Evolutionary conservation across 2,797 vertebrate genomes (phyloP).

Genomic region (Spea hammondii): DNA sequence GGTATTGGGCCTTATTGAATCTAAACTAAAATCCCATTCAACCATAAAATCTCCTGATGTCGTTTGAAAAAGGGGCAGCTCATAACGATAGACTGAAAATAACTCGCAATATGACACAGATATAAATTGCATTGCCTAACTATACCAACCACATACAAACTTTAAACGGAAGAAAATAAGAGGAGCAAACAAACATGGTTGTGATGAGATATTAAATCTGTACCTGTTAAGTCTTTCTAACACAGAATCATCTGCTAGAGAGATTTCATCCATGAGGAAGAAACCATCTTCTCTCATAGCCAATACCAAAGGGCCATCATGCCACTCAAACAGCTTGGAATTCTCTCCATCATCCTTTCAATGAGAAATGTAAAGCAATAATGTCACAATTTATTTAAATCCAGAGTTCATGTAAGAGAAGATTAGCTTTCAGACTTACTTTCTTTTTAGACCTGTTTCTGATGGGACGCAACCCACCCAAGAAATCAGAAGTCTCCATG

Average conservation of each 20-base stretch:
- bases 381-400: no score
- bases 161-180: no score
- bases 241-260: conserved; percentile 94
- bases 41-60: no score
- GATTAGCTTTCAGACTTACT: conserved; percentile 64
- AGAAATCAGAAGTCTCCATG: conserved; percentile 95
- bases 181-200: neutral
- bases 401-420: neutral
- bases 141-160: no score
- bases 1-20: no score
- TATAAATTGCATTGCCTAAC: no score
- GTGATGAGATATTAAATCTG: neutral
- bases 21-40: no score
- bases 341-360: conserved; percentile 73
- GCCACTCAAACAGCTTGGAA: conserved; percentile 87
- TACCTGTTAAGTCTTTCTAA: conserved; percentile 97
- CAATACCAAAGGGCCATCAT: conserved; percentile 88
- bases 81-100: no score
- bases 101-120: no score
- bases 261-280: conserved; percentile 96
- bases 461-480: conserved; percentile 86
- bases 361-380: neutral
- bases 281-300: conserved; percentile 88
- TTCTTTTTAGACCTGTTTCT: conserved; percentile 77
- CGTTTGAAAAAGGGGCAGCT: no score